phyloP scores from a whole-genome alignment of 2,888 invertebrate genomes.

The Athrips mouffetella region DNA sequence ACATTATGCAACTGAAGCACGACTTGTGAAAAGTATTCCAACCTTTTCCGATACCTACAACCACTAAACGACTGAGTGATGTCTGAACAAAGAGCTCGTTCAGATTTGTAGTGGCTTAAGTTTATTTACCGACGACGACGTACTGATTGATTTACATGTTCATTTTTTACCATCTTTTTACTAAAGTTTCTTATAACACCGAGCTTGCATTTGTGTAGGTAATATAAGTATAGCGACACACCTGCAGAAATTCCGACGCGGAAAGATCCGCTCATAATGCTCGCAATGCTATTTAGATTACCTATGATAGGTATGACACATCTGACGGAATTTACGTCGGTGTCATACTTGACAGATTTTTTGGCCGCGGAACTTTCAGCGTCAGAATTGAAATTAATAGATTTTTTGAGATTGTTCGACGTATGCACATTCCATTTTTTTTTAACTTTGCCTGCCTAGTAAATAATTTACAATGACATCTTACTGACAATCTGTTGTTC shows the following conservation, averaged over 20 bases:
- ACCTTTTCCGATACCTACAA: constrained; percentile 15
- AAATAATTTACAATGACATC: constrained; percentile 33
- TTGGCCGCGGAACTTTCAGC: too few species aligned
- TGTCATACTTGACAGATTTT: too few species aligned
- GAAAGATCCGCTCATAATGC: too few species aligned
- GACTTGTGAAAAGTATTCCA: constrained; percentile 26
- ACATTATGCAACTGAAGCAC: constrained; percentile 29
- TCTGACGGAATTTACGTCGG: too few species aligned
- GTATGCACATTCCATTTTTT: constrained; percentile 29
- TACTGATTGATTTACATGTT: constrained; percentile 1
- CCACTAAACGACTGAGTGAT: constrained; percentile 3
- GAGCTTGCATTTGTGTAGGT: too few species aligned
- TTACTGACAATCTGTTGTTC: constrained; percentile 65
- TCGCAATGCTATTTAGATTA: too few species aligned
- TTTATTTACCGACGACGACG: neutral
- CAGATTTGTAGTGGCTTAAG: neutral
- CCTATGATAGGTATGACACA: too few species aligned
- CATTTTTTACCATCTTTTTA: neutral
- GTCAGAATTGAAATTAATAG: too few species aligned
- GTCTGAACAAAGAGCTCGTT: constrained; percentile 16
- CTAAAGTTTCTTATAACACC: too few species aligned
- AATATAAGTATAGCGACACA: too few species aligned
- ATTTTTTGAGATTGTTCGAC: too few species aligned
- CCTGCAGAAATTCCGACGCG: too few species aligned
- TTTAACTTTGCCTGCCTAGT: constrained; percentile 29